These are phyloP conservation scores for Coenobita brevimanus DNA, from an alignment of 1,140 invertebrate species.

Conservation along the genomic window DNA sequence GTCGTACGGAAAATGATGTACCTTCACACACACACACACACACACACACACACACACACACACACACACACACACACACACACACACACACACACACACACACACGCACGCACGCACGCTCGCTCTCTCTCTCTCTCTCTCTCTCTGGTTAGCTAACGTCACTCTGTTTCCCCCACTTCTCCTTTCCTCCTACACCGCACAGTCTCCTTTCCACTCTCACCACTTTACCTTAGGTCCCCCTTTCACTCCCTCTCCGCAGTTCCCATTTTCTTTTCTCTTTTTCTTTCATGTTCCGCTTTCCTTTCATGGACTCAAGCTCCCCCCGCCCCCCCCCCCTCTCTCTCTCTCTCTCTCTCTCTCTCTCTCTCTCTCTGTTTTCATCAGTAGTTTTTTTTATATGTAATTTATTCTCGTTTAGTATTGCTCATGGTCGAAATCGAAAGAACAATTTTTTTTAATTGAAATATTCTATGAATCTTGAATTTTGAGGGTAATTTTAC, in stretches of 20 bases:
- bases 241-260: background rate
- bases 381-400: background rate
- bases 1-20: no score
- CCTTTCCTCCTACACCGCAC: background rate
- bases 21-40: no score
- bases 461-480: background rate
- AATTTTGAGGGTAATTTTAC: no score
- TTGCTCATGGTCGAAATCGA: background rate
- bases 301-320: background rate
- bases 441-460: background rate
- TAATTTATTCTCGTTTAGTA: background rate
- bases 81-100: background rate
- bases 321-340: background rate
- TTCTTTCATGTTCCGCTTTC: background rate
- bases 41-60: no score
- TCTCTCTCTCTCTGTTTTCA: background rate
- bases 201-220: constrained; percentile 6
- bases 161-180: background rate
- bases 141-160: background rate
- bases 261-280: background rate
- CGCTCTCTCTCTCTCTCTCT: background rate
- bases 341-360: background rate
- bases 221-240: background rate
- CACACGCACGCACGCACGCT: no score
- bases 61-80: background rate